Evolutionary conservation across 2,113 vertebrate genomes (phyloP), one percentile per base, ranked within the genome.

Genomic region (Microcebus ravelobensis): DNA sequence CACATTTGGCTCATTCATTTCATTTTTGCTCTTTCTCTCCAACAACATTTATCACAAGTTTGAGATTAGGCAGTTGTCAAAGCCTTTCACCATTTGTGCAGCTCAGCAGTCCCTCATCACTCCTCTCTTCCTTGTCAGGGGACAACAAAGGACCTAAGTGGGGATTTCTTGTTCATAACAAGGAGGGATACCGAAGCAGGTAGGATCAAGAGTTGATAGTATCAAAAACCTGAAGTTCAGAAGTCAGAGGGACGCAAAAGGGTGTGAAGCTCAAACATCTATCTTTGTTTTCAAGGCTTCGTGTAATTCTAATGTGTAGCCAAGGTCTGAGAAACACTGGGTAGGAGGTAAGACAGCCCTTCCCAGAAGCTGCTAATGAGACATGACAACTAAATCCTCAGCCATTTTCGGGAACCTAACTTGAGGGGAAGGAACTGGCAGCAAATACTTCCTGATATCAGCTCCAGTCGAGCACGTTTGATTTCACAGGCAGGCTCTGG

Each of bases 1-100:
- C 59, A 21, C 8, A 45, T 73, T 92, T 95, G 23, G 4, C 55
- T 96, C 42, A 82, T 93, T 93, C 91, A 31, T 52, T 92, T 88
- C 55, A 82, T 17, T 80, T 77, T 89, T 89, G 9, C 8, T 96
- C 39, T 39, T 90, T 80, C 13, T n/a, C 31, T 84, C 50, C 8
- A 77, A 87, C 4, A 82, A 82, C 68, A 29, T 80, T 57, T 93
- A 91, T 77, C n/a, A 57, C 59, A 91, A 81, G 12, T 85, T 88
- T 88, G 21, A 77, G 8, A 81, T 71, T 27, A 91, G 12, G 27
- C 42, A 87, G 13, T 27, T 48, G 4, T 65, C 45, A 79, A 84
- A 83, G 76, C 0, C 10, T 83, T 68, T 83, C 8, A n/a, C 63
- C 6, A 63, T 52, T 50, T 59, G 4, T 29, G 29, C 6, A 76